Base-by-base conservation (phyloP, 1,140 invertebrate genomes). In the Harpegnathos saltator region DNA sequence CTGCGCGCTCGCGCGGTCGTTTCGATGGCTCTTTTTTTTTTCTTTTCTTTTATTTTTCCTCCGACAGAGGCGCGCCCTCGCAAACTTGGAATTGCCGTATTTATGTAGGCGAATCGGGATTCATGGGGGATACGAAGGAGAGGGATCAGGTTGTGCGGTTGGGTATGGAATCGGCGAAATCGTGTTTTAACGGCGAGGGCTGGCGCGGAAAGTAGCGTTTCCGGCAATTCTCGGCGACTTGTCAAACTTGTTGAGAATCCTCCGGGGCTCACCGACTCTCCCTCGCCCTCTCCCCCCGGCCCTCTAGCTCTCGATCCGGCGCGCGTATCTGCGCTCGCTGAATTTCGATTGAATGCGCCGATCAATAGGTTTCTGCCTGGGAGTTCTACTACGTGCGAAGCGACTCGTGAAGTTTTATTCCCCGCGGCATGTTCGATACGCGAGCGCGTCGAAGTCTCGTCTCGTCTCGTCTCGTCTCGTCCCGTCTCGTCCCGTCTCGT, bases 311-410 rank as follows among this genome's bases (percentile, higher is more conserved):
- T 62, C 56, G 50, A 62, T 63, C 44, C 2, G 2, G 33, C 33
- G 33, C 33, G 33, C 33, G 33, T 7, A 4, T 63, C 61, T 48
- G 29, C 65, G 58, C 78, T 82, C 82, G 72, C 50, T 87, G 58
- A 82, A 88, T 87, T 87, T 77, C 61, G 77, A 87, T 87, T 58
- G 63, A 77, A 71, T 50, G 38, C 59, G 58, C 62, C 59, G 85
- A 86, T 87, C 85, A 65, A 86, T 80, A 81, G 59, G 14, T 33
- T 24, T 0, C 29, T 52, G 29, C 22, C 15, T 78, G 72, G 19
- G 14, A 22, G 7, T 44, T 9, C 38, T 44, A 9, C 38, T 44
- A 9, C 56, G 22, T 81, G 73, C 59, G 14, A 66, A 59, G 52
- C 69, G 52, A 71, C 63, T 84, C 56, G 52, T 58, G 77, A 84